Evolutionary conservation across 2,113 vertebrate genomes (phyloP).

Genomic region (Cyanoramphus novaezelandiae): DNA sequence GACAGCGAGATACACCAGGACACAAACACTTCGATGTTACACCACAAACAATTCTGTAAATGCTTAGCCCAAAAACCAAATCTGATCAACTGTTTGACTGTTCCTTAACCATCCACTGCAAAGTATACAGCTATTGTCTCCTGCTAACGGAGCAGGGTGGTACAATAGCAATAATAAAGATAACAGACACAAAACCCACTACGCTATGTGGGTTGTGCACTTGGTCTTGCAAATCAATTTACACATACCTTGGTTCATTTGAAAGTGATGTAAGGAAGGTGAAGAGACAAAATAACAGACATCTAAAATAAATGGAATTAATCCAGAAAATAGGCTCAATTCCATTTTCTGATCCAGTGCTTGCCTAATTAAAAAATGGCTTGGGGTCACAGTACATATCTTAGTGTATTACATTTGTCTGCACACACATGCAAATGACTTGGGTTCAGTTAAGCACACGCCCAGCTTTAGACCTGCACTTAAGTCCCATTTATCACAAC

Average conservation of each 20-base stretch:
- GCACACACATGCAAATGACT: not conserved
- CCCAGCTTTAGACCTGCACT: not conserved
- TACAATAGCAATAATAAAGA: not conserved
- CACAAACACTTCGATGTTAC: not conserved
- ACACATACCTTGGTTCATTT: not conserved
- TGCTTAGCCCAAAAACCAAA: not conserved
- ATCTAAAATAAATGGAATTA: not conserved
- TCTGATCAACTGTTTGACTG: not conserved
- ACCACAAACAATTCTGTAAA: constrained; percentile 8
- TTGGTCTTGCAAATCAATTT: not conserved
- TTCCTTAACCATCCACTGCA: not conserved
- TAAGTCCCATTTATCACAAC: not conserved
- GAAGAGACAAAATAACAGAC: not conserved
- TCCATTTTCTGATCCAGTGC: not conserved
- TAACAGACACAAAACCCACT: not conserved
- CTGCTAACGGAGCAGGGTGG: not conserved
- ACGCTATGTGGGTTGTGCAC: not conserved
- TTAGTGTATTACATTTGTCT: not conserved
- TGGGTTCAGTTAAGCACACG: not conserved
- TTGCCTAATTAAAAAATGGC: not conserved
- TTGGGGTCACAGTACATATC: not conserved
- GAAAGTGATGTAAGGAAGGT: not conserved
- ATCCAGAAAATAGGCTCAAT: not conserved
- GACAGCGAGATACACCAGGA: not conserved
- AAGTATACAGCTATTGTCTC: not conserved